These are phyloP conservation scores for Luffia ferchaultella DNA, from an alignment of 2,888 invertebrate species.

Conservation along the genomic window DNA sequence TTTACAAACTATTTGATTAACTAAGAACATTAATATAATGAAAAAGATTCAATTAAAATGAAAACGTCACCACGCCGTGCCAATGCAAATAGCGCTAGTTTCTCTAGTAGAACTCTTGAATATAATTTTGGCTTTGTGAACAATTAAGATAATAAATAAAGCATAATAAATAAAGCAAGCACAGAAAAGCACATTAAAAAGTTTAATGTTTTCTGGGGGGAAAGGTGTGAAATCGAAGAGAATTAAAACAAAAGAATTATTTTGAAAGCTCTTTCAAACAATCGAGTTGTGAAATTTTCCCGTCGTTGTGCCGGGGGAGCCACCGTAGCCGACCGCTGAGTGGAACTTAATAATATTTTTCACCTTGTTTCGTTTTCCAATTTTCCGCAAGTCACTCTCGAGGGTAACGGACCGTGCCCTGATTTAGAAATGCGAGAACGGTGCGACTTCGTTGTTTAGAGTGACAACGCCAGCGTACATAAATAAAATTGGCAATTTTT, in stretches of 20 bases:
- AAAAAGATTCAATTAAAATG: no score
- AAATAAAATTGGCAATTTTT: no score
- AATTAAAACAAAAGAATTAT: not conserved
- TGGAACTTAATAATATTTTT: constrained; percentile 45
- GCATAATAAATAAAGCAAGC: not conserved
- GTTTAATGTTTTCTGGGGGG: not conserved
- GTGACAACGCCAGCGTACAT: not conserved
- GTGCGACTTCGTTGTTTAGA: not conserved
- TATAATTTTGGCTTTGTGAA: no score
- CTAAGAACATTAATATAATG: no score
- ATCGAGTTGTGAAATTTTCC: not conserved
- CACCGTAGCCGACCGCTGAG: not conserved
- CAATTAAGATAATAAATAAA: no score
- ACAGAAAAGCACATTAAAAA: not conserved
- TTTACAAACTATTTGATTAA: no score
- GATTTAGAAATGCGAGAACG: constrained; percentile 26
- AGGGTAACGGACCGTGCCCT: constrained; percentile 60
- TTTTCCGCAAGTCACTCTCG: constrained; percentile 66
- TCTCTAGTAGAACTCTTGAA: no score
- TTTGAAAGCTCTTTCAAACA: not conserved
- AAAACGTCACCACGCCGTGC: no score
- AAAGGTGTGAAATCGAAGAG: not conserved
- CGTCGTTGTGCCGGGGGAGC: not conserved
- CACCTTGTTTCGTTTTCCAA: constrained; percentile 67
- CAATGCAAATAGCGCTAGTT: no score